These are phyloP conservation scores for Labeo catla DNA, from an alignment of 2,113 vertebrate species.

Conservation along the genomic window DNA sequence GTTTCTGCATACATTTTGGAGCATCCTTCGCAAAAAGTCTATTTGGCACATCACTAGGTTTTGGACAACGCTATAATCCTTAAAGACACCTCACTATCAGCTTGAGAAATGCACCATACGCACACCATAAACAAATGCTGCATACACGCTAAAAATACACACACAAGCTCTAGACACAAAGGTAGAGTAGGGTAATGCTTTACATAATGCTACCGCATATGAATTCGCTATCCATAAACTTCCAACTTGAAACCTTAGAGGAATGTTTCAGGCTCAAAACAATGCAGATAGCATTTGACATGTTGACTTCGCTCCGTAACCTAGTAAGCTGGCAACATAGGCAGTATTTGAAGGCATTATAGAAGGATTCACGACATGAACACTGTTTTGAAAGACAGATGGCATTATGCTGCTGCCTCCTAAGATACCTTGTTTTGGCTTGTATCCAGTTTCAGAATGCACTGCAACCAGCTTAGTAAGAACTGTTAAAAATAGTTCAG, in stretches of 20 bases:
- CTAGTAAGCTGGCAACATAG: not conserved
- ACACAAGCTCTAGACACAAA: not conserved
- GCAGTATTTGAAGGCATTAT: not conserved
- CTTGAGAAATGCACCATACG: conserved; percentile 16
- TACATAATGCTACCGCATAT: not conserved
- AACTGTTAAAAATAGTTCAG: not conserved
- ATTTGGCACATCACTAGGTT: not conserved
- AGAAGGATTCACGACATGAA: not conserved
- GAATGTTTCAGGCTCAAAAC: not conserved
- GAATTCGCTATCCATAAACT: not conserved
- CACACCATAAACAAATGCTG: not conserved
- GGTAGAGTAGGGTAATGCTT: not conserved
- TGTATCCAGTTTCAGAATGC: not conserved
- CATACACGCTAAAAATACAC: not conserved
- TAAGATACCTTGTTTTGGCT: not conserved
- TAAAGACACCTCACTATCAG: conserved; percentile 36
- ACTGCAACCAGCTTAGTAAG: not conserved
- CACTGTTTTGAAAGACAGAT: not conserved
- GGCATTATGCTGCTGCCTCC: not conserved
- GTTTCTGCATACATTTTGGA: not conserved
- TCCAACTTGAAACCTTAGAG: not conserved
- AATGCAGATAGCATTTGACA: not conserved
- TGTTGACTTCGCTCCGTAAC: not conserved
- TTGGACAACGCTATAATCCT: not conserved
- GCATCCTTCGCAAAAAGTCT: not conserved